Evolutionary conservation across 2,113 vertebrate species (phyloP), one percentile per base, ranked within the genome.

Genomic region (Pomatostomus ruficeps): DNA sequence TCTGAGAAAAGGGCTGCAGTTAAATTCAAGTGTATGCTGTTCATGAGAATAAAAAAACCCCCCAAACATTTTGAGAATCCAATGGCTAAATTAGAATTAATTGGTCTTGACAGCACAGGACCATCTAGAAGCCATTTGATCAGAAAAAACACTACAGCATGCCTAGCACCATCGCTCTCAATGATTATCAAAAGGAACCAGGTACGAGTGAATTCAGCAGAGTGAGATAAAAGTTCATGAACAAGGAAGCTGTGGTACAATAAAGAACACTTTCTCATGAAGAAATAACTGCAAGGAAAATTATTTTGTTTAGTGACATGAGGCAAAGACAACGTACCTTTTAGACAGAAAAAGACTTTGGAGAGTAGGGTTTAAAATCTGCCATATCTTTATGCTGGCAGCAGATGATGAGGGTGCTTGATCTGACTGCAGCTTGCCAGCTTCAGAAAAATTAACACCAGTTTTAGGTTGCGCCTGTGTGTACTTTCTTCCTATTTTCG

Each of bases 401-500:
- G 95, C 97, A 95, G 97, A 92, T 95, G 98, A 91, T 92, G 97
- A 97, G 76, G 95, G 85, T 95, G 95, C 97, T 94, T 94, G 96
- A 93, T 97, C 65, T 97, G 97, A 96, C 65, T 93, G 96, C 95
- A 98, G 89, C 95, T 97, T 98, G 96, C 95, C 97, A 98, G 94
- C 85, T 91, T 94, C 97, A 98, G 94, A 92, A 97, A 97, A 96
- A 96, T 58, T 96, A 97, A 89, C 93, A 96, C 91, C 96, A 96
- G 95, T 96, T 96, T 96, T 94, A 97, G 63, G 89, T 48, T 88
- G 96, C 18, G 7, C 85, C 96, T 96, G 95, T 94, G 92, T 87
- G 43, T 98, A 98, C 96, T 98, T 97, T 98, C 97, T 97, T 98
- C 98, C 98, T 98, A 98, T 94, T 95, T 98, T 97, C 85, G 82